A percentile compares a stretch with the other conserved stretches of the same genome.
phyloP scores from a whole-genome alignment of 1,140 invertebrate genomes.

The Achatina immaculata region DNA sequence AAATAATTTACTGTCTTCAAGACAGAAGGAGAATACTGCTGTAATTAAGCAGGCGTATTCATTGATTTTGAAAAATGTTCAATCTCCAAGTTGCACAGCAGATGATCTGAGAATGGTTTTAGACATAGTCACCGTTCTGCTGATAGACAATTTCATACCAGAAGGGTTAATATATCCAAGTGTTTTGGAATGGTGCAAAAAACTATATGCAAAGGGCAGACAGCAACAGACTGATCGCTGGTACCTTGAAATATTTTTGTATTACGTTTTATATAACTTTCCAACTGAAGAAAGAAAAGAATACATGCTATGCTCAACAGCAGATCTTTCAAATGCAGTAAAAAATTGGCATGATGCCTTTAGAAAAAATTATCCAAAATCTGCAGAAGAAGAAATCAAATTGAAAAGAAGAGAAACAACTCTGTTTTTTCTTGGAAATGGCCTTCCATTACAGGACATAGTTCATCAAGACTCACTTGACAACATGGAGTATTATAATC shows the following conservation, averaged over 20 bases:
- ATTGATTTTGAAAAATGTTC: constrained; percentile 33
- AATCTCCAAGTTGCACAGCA: neutral
- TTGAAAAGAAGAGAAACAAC: constrained; percentile 27
- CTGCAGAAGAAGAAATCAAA: neutral
- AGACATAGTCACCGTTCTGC: neutral
- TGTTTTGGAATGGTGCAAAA: constrained; percentile 28
- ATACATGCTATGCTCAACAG: neutral
- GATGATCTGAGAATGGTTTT: constrained; percentile 6
- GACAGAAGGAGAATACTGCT: constrained; percentile 62
- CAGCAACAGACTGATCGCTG: neutral
- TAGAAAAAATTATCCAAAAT: constrained; percentile 25
- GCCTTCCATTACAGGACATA: constrained; percentile 11
- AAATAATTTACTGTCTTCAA: constrained; percentile 18
- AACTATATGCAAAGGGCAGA: neutral
- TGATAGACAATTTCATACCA: neutral
- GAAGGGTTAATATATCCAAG: neutral
- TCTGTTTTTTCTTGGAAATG: constrained; percentile 30
- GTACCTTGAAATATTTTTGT: constrained; percentile 22
- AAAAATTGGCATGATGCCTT: constrained; percentile 16
- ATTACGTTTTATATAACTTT: constrained; percentile 25
- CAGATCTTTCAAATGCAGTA: neutral
- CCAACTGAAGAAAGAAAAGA: constrained; percentile 13
- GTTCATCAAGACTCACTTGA: constrained; percentile 1
- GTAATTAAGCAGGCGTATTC: constrained; percentile 10
- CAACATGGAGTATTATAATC: neutral